A percentile compares a stretch with the other conserved stretches of the same genome.
Conservation (phyloP, 2,797 vertebrate species). For the Merluccius polli region DNA sequence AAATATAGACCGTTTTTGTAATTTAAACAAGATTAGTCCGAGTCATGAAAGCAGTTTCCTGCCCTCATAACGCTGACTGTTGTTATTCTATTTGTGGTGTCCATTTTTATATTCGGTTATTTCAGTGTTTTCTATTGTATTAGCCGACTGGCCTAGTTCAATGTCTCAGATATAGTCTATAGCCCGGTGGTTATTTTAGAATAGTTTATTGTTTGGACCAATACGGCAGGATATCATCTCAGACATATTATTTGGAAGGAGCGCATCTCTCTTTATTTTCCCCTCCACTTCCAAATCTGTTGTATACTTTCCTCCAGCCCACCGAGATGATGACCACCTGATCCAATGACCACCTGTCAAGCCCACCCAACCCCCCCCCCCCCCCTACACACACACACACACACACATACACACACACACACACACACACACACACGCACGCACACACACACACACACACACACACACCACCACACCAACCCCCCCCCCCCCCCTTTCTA, state of each 20-base stretch:
- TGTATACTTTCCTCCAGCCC: background rate
- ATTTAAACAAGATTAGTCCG: slow-evolving; percentile 60
- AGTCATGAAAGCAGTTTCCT: background rate
- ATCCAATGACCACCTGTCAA: slow-evolving; percentile 55
- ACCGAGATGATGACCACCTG: slow-evolving; percentile 18
- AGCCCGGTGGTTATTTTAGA: background rate
- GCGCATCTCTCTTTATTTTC: background rate
- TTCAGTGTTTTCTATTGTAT: background rate
- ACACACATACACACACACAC: too few relatives aligned
- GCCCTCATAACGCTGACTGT: background rate
- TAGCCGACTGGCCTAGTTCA: background rate
- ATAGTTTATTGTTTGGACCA: background rate
- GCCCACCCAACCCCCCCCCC: too few relatives aligned
- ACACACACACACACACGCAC: too few relatives aligned
- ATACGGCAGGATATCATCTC: background rate
- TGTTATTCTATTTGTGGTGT: background rate
- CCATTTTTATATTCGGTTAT: background rate
- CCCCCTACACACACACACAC: too few relatives aligned
- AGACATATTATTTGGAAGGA: background rate
- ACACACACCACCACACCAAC: too few relatives aligned
- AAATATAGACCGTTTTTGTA: slow-evolving; percentile 63
- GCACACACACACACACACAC: too few relatives aligned
- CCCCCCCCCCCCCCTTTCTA: too few relatives aligned
- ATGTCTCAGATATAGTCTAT: background rate
- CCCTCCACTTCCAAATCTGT: background rate